Base-by-base conservation (phyloP, 2,888 invertebrate species). In the Tetranychus truncatus region DNA sequence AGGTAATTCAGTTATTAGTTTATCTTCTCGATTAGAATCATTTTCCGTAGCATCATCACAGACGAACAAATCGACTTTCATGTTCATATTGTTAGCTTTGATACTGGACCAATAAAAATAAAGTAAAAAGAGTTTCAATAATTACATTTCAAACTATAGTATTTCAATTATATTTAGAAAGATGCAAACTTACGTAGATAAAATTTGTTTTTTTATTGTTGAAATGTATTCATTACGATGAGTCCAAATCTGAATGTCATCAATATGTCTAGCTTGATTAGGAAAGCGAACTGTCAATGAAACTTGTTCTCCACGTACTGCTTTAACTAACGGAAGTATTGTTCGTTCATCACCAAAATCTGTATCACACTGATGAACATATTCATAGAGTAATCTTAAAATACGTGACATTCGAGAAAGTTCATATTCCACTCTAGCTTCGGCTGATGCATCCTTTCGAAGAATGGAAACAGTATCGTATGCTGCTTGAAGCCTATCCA, bases 191-290 rank as follows among this genome's bases (percentile, higher is more conserved):
- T 74, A 77, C 75, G 73, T 77, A 45, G 45, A 45, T 67, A 77
- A 34, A 24, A 77, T 79, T 78, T 84, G 83, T 76, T 91, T 86
- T 78, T 94, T 87, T 77, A 95, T 86, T 65, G 91, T 89, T 75
- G 91, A 90, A 79, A 96, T 85, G 4, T 95, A 95, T 82, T 96
- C 95, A 83, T 96, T 95, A 77, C 90, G 91, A 84, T 96, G 96
- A 71, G 95, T 92, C 82, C 88, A 89, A 77, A 96, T 85, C 82
- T 96, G 95, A 80, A 94, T 86, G 81, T 96, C 95, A 78, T 96
- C 95, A 74, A 91, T 87, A 77, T 83, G 82, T 80, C 91, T 89
- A 15, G 90, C 90, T 78, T 91, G 90, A 84, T 90, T 88, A 83
- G 91, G 90, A 85, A 95, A 89, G 80, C 95, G 87, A 81, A 95